These are phyloP conservation scores for Geococcyx californianus DNA, from an alignment of 2,113 vertebrate genomes.

Conservation along the genomic window DNA sequence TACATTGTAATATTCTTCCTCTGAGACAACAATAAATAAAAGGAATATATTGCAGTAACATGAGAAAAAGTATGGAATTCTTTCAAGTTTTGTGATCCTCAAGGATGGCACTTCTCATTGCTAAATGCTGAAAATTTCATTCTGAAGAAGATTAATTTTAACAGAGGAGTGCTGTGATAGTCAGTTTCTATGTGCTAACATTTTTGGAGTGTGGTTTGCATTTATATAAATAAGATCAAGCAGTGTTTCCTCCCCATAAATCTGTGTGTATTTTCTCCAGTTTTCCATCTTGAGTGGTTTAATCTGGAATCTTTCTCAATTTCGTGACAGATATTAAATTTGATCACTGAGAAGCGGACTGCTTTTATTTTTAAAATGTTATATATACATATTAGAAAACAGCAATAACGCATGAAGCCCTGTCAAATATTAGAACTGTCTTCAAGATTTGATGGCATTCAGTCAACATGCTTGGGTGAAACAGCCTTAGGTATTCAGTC, in stretches of 20 bases:
- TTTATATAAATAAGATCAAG: not conserved
- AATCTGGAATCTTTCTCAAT: not conserved
- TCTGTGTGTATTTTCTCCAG: not conserved
- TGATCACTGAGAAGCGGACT: not conserved
- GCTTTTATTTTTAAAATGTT: not conserved
- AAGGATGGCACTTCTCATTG: conserved; percentile 79
- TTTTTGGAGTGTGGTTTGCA: not conserved
- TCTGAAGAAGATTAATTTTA: conserved; percentile 85
- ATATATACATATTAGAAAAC: not conserved
- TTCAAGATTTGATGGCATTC: not conserved
- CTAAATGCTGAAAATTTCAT: conserved; percentile 81
- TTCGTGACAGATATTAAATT: not conserved
- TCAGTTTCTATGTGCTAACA: not conserved
- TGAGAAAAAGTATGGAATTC: conserved; percentile 77
- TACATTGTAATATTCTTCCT: conserved; percentile 79
- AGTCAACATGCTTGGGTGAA: not conserved
- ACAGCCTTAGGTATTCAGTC: not conserved
- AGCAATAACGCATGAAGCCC: not conserved
- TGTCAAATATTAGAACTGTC: not conserved
- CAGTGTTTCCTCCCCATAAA: not conserved
- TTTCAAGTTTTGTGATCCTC: conserved; percentile 83
- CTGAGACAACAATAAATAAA: conserved; percentile 80
- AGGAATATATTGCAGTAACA: conserved; percentile 76
- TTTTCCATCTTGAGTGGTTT: not conserved
- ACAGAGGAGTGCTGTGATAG: conserved; percentile 22